These are phyloP conservation scores for Magallana nippona DNA, from an alignment of 2,888 invertebrate genomes.

Conservation along the genomic window DNA sequence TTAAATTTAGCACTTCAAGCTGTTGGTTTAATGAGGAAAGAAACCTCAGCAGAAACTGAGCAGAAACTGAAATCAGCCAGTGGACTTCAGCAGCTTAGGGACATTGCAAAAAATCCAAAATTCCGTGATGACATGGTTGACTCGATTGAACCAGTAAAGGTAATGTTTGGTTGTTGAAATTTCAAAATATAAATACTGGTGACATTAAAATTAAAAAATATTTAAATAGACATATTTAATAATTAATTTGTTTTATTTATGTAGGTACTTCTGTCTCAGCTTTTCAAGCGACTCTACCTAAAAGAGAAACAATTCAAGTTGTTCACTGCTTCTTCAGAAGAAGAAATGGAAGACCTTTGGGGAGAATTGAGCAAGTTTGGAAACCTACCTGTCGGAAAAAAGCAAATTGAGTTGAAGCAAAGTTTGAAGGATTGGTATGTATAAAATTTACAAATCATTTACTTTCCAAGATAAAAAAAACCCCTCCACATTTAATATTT, in stretches of 20 bases:
- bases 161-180: neutral
- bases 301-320: constrained; percentile 48
- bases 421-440: constrained; percentile 42
- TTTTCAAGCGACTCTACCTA: constrained; percentile 46
- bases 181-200: too few species aligned
- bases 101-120: constrained; percentile 31
- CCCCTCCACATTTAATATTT: neutral
- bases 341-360: constrained; percentile 43
- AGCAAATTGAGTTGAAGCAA: constrained; percentile 36
- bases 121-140: constrained; percentile 28
- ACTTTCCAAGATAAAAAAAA: neutral
- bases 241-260: neutral
- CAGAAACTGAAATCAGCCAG: constrained; percentile 35
- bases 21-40: constrained; percentile 47
- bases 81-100: constrained; percentile 26
- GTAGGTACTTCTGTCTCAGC: constrained; percentile 37
- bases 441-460: neutral
- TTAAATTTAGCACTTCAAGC: constrained; percentile 47
- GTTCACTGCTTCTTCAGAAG: constrained; percentile 42
- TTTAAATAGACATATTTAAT: neutral
- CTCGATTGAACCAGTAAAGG: constrained; percentile 22
- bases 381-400: neutral
- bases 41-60: constrained; percentile 45
- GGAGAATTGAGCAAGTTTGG: neutral
- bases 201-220: too few species aligned